phyloP scores from a whole-genome alignment of 2,113 vertebrate genomes.

The Callorhinus ursinus region DNA sequence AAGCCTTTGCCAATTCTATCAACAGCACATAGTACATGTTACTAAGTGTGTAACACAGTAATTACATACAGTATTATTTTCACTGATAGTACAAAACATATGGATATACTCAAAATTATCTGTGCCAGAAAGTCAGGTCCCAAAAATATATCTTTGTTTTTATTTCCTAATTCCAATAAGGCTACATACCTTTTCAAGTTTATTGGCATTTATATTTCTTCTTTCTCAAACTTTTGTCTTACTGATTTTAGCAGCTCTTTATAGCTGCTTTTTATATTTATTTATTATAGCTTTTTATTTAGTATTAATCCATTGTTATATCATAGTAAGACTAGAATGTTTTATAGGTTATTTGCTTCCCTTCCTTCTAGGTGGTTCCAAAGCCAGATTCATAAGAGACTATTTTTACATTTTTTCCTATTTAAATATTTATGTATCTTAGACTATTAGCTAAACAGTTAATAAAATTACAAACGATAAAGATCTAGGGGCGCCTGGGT shows the following conservation, averaged over 20 bases:
- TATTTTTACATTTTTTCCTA: neutral
- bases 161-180: neutral
- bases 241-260: neutral
- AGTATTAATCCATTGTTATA: neutral
- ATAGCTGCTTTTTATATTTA: neutral
- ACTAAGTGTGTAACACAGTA: neutral
- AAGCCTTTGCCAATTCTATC: neutral
- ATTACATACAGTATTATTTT: neutral
- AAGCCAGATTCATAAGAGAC: neutral
- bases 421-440: neutral
- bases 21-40: neutral
- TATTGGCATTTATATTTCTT: neutral
- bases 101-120: neutral
- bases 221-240: constrained; percentile 15
- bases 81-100: neutral
- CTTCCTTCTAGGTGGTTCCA: neutral
- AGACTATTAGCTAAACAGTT: neutral
- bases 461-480: neutral
- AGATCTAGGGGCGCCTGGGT: neutral
- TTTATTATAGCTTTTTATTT: neutral
- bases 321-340: neutral
- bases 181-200: neutral
- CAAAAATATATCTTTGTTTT: neutral
- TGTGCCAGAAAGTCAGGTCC: neutral
- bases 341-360: neutral